Base-by-base conservation (phyloP, 1,140 invertebrate genomes). In the Muscidifurax raptorellus region DNA sequence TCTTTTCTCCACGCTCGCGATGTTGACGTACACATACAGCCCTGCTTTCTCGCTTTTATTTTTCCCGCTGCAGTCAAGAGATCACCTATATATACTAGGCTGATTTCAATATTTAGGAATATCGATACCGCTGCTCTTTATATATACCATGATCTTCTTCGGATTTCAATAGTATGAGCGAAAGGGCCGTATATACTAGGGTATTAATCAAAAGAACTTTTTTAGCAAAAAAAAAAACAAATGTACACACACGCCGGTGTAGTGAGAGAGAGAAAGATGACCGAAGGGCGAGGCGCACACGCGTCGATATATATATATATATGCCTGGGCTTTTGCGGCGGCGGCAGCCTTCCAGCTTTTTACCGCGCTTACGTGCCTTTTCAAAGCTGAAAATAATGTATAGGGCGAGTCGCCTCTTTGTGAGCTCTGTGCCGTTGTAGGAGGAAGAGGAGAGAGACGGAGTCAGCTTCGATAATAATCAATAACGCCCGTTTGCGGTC, bases 141-240 rank as follows among this genome's bases (percentile, higher is more conserved):
- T n/a, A n/a, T n/a, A n/a, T n/a, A 2, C 18, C 64, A 2, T 22
- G 13, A 5, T n/a, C 64, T 28, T 67, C 13, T n/a, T n/a, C 12
- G 13, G 86, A 89, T 91, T 92, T 91, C 90, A 92, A 91, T 92
- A n/a, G n/a, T n/a, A 91, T 91, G 88, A 74, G 27, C 89, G 86
- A 90, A 91, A n/a, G n/a, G 89, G 84, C 90, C 86, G 77, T 72
- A 28, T 30, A 66, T 59, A 79, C 85, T 76, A 27, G n/a, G 79
- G 64, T 89, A 91, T 92, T 92, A 92, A 92, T 92, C 91, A 92
- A 91, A 91, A 90, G 88, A 89, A 90, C 86, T 89, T 88, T n/a
- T 88, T 87, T 87, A 86, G 72, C 86, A 75, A 77, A 87, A 69
- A 89, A 89, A 89, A 86, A 87, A 88, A 88, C 86, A 82, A 15